phyloP scores from a whole-genome alignment of 2,888 invertebrate genomes.

The Hyposoter didymator region DNA sequence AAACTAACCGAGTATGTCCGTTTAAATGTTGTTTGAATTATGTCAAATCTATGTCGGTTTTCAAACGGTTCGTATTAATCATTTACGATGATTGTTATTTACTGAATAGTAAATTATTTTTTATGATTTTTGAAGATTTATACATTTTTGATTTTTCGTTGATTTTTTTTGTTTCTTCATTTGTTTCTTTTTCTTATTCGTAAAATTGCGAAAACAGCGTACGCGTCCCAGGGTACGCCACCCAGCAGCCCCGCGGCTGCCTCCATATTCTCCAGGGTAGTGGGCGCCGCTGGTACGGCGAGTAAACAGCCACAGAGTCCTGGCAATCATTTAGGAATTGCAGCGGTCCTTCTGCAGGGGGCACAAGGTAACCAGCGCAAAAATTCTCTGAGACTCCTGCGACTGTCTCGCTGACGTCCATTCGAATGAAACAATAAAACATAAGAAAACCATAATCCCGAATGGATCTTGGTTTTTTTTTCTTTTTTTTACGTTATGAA shows the following conservation, averaged over 20 bases:
- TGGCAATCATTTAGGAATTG: conserved; percentile 81
- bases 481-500: conserved; percentile 3
- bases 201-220: conserved; percentile 72
- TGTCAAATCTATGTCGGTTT: neutral
- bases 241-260: conserved; percentile 80
- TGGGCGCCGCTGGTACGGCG: conserved; percentile 76
- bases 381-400: conserved; percentile 36
- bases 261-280: conserved; percentile 81
- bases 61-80: neutral
- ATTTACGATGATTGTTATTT: neutral
- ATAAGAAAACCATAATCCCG: conserved; percentile 17
- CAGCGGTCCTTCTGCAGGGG: conserved; percentile 84
- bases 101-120: neutral
- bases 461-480: neutral
- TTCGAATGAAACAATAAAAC: conserved; percentile 40
- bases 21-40: conserved; percentile 10
- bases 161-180: conserved; percentile 1
- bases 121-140: neutral
- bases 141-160: conserved; percentile 7
- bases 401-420: conserved; percentile 50
- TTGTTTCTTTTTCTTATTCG: conserved; percentile 27
- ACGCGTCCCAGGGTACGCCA: conserved; percentile 81
- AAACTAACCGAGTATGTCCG: neutral
- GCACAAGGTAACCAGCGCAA: conserved; percentile 83
- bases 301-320: conserved; percentile 76